A percentile compares a stretch with the other conserved stretches of the same genome.
phyloP scores from a whole-genome alignment of 2,113 vertebrate species.

The Phocoena phocoena region DNA sequence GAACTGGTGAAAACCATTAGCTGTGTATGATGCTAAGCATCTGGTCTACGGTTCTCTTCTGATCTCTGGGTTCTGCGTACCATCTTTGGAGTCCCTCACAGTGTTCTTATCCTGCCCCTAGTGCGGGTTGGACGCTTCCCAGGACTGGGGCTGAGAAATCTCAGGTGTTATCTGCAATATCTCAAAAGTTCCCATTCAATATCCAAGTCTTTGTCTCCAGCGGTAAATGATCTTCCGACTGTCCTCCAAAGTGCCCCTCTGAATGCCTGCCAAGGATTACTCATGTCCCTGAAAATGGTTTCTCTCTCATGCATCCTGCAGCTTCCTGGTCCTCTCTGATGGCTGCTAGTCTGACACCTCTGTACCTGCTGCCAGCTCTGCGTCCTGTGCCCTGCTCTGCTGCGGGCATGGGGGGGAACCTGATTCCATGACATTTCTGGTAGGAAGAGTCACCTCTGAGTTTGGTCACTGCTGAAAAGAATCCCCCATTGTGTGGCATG shows the following conservation, averaged over 20 bases:
- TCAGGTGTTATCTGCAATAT: slow-evolving; percentile 41
- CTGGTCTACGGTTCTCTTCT: not conserved
- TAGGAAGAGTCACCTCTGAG: not conserved
- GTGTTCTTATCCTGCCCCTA: not conserved
- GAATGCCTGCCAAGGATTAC: slow-evolving; percentile 63
- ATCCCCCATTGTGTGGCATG: not conserved
- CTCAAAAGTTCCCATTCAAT: slow-evolving; percentile 50
- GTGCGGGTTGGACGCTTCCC: not conserved
- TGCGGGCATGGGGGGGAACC: not conserved
- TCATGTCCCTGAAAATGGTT: slow-evolving; percentile 35
- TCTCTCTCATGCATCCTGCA: not conserved
- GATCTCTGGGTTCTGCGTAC: not conserved
- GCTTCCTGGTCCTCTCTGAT: not conserved
- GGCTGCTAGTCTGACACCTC: not conserved
- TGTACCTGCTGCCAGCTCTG: not conserved
- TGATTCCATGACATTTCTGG: not conserved
- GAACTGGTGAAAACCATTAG: not conserved
- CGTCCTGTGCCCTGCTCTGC: not conserved
- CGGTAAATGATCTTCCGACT: slow-evolving; percentile 54
- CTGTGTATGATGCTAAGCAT: not conserved
- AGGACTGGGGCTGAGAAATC: not conserved
- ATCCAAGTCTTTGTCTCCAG: slow-evolving; percentile 42
- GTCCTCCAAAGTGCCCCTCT: slow-evolving; percentile 68
- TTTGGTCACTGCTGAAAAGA: not conserved
- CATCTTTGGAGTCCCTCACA: not conserved